Evolutionary conservation across 2,113 vertebrate species (phyloP).

Genomic region (Lasiurus cinereus): DNA sequence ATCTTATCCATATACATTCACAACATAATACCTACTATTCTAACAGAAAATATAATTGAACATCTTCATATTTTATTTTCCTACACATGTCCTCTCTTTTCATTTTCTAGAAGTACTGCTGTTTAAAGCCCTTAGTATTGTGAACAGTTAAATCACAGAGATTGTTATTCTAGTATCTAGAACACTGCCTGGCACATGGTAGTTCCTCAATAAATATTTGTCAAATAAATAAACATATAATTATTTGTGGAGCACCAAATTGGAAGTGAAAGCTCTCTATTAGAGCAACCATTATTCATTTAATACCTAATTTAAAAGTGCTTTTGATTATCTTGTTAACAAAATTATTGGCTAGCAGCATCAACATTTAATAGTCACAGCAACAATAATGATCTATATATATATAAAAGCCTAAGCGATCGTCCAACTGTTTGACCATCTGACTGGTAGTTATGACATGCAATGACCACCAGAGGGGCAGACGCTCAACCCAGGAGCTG

Average conservation of each 20-base stretch:
- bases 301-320: neutral
- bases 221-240: conserved; percentile 1
- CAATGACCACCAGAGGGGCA: too few relatives aligned
- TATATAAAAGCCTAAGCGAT: too few relatives aligned
- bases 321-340: neutral
- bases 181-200: neutral
- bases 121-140: neutral
- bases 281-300: neutral
- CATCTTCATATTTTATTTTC: conserved; percentile 12
- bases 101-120: neutral
- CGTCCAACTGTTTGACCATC: too few relatives aligned
- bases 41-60: conserved; percentile 34
- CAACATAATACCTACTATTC: neutral
- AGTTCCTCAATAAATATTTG: neutral
- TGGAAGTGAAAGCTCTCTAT: neutral
- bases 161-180: neutral
- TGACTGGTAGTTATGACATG: too few relatives aligned
- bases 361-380: neutral
- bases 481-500: too few relatives aligned
- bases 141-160: neutral
- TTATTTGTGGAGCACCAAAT: neutral
- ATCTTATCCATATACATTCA: neutral
- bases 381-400: neutral
- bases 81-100: neutral
- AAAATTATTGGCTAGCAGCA: neutral